Percentiles rank a stretch among this genome's conserved stretches.
These are phyloP conservation scores for Hydrozoanthus tunicans DNA, from an alignment of 64 coral and sea anemone species.

Conservation along the genomic window DNA sequence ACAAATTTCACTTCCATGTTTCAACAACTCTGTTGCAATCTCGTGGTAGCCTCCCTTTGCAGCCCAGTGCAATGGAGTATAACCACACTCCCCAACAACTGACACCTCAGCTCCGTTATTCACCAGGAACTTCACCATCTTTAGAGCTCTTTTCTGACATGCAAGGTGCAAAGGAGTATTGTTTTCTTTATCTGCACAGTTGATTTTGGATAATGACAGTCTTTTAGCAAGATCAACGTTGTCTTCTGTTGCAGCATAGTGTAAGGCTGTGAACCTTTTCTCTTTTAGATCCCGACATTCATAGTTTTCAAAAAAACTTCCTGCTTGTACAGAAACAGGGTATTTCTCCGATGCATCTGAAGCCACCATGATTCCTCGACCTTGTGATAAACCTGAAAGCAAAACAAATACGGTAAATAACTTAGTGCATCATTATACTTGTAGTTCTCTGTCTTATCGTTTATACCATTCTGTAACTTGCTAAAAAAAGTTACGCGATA, in stretches of 20 bases:
- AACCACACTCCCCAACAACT: not conserved
- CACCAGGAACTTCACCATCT: not conserved
- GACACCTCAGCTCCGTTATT: conserved; percentile 3
- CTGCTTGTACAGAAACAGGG: no score
- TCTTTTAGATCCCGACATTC: no score
- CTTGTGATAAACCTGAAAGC: no score
- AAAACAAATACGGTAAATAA: no score
- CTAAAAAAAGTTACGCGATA: no score
- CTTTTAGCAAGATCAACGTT: not conserved
- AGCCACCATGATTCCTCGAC: no score
- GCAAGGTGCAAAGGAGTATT: conserved; percentile 11
- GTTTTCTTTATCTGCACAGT: not conserved
- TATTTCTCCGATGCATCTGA: no score
- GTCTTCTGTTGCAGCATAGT: not conserved
- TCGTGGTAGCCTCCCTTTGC: not conserved
- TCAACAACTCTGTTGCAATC: not conserved
- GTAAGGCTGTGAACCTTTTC: not conserved
- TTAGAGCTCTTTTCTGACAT: not conserved
- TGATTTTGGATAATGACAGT: not conserved
- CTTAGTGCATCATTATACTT: no score
- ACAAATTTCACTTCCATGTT: not conserved
- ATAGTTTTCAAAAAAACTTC: no score
- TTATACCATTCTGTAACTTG: no score
- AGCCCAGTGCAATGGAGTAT: conserved; percentile 21
- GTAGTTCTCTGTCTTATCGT: no score